phyloP scores from a whole-genome alignment of 1,140 invertebrate genomes.

The Hylaeus volcanicus region DNA sequence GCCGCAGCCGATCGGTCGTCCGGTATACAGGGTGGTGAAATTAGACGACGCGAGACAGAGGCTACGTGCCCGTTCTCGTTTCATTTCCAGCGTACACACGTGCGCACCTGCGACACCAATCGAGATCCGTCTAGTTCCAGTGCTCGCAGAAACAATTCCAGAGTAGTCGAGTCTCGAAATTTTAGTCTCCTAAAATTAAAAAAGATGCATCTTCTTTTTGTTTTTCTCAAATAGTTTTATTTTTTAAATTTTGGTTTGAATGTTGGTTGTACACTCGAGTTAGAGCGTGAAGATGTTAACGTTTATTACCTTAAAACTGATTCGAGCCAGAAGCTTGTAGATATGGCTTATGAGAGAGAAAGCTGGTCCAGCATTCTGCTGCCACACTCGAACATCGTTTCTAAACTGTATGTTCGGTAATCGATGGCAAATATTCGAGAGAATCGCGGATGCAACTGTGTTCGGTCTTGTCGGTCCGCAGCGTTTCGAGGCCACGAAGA shows the following conservation, averaged over 20 bases:
- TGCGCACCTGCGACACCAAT: neutral
- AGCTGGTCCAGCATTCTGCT: no score
- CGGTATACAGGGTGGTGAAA: constrained; percentile 57
- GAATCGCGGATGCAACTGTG: neutral
- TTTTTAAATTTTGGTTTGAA: no score
- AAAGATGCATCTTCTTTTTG: no score
- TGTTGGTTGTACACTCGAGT: no score
- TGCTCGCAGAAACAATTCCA: no score
- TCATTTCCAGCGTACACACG: constrained; percentile 11
- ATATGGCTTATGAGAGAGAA: neutral
- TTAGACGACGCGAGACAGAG: constrained; percentile 22
- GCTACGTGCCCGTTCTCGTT: neutral
- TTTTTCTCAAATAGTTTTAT: no score
- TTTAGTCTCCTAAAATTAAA: no score
- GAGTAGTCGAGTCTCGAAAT: neutral
- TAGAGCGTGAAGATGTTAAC: no score
- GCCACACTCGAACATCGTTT: no score
- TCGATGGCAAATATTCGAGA: neutral
- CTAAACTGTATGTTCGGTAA: no score
- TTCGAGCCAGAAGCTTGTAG: no score
- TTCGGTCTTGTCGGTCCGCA: constrained; percentile 1
- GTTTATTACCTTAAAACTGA: neutral
- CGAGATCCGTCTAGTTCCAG: neutral
- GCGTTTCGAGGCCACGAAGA: neutral
- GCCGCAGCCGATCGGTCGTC: constrained; percentile 50